A percentile compares a stretch with the other conserved stretches of the same genome.
These are phyloP conservation scores for Tokudaia muenninki DNA, from an alignment of 2,797 vertebrate species.

Conservation along the genomic window DNA sequence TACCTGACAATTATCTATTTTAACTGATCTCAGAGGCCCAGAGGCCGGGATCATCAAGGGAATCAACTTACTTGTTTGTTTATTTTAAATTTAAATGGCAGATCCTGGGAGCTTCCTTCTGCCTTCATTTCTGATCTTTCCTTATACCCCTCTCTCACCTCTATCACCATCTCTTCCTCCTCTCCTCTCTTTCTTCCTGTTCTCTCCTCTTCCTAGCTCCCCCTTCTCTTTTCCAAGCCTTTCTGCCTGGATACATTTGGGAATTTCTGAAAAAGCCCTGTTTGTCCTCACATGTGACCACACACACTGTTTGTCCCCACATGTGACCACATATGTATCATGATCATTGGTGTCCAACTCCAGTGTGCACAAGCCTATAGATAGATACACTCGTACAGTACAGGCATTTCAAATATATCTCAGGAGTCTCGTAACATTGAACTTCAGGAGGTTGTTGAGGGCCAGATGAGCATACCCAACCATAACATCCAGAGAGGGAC, in stretches of 20 bases:
- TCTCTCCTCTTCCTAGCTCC: not conserved
- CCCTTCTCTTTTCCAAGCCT: not conserved
- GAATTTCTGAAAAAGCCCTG: not conserved
- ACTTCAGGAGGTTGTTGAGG: not conserved
- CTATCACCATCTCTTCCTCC: not conserved
- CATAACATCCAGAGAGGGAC: slow-evolving; percentile 35
- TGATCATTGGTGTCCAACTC: no score
- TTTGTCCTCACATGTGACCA: not conserved
- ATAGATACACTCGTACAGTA: not conserved
- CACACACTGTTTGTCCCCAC: not conserved
- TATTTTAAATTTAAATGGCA: not conserved
- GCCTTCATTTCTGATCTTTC: not conserved
- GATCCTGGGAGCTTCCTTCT: not conserved
- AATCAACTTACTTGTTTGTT: not conserved
- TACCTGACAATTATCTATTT: not conserved
- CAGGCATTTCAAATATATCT: not conserved
- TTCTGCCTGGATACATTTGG: not conserved
- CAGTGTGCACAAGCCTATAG: not conserved
- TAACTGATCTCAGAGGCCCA: not conserved
- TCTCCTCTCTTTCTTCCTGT: not conserved
- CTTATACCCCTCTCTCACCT: not conserved
- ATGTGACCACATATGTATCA: not conserved
- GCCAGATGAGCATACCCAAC: not conserved
- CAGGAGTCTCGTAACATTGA: not conserved
- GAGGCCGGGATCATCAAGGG: not conserved